Conservation (phyloP, 2,113 vertebrate species). For the Perca schrenkii region DNA sequence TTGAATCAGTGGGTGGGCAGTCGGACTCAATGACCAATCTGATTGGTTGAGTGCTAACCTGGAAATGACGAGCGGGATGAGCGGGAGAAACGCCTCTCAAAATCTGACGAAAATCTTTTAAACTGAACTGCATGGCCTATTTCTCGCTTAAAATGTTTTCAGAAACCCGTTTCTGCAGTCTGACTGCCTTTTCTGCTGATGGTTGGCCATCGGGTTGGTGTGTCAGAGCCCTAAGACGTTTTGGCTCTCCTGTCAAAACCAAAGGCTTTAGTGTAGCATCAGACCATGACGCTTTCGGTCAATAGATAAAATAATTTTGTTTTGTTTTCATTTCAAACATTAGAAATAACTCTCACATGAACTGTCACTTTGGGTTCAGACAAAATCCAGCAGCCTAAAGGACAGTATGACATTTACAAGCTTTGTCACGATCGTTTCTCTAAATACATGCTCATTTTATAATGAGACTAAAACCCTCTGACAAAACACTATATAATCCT, state of each 20-base stretch:
- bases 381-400: slow-evolving; percentile 18
- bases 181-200: too few species aligned
- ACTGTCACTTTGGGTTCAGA: slow-evolving; percentile 30
- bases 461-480: slow-evolving; percentile 11
- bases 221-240: background rate
- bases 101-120: too few species aligned
- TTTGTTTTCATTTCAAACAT: background rate
- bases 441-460: slow-evolving; percentile 8
- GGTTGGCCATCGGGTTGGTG: too few species aligned
- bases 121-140: too few species aligned
- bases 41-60: too few species aligned
- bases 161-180: too few species aligned
- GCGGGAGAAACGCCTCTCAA: too few species aligned
- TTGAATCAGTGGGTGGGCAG: too few species aligned
- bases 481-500: background rate
- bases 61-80: too few species aligned
- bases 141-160: too few species aligned
- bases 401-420: slow-evolving; percentile 18
- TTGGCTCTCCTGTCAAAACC: too few species aligned
- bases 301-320: background rate
- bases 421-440: background rate
- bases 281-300: background rate
- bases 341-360: background rate
- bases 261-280: background rate
- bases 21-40: too few species aligned